Evolutionary conservation across 1,140 invertebrate species (phyloP), one percentile per base, ranked within the genome.

Genomic region (Philaenus spumarius): DNA sequence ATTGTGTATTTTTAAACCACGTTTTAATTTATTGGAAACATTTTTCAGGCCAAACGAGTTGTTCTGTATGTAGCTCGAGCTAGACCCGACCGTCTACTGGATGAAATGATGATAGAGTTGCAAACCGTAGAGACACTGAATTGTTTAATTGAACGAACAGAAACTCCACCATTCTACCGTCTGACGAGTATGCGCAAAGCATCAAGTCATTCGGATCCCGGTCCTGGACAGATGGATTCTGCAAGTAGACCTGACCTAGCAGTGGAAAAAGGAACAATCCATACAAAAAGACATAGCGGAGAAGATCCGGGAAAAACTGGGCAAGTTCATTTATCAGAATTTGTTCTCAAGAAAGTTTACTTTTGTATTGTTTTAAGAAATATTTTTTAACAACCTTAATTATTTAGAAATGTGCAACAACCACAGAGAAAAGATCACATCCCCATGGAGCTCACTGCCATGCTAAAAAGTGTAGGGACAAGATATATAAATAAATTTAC

Each of bases 111-210:
- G 90, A 86, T 86, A 12, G 95, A 98, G 74, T 77, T 99, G 40
- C 90, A 96, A 75, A 96, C 94, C 0, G 93, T 97, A 1, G 95
- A 98, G 73, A 96, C 93, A 0, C 76, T 97, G 2, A 95, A 94
- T 73, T 95, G 93, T 70, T 78, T 94, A 54, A 95, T 97, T 63
- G 95, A 97, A 71, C 77, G 95, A 46, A 98, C 93, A 0, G 94
- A 98, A 79, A 97, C 96, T 0, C 94, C 95, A 23, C 96, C 96
- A 0, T 99, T 96, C 74, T 99, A 96, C 75, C 80, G 95, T 22
- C 79, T 97, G 56, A 95, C 91, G 0, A 89, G 86, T 62, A 86
- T 94, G 84, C 70, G 92, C 14, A 95, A 95, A 74, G 86, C 90
- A n/a, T 89, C 87, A 14, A 88, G 83, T 51, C 90, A 95, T 71